A percentile compares a stretch with the other conserved stretches of the same genome.
phyloP scores from a whole-genome alignment of 2,113 vertebrate species.

The Planiliza haematocheilus region DNA sequence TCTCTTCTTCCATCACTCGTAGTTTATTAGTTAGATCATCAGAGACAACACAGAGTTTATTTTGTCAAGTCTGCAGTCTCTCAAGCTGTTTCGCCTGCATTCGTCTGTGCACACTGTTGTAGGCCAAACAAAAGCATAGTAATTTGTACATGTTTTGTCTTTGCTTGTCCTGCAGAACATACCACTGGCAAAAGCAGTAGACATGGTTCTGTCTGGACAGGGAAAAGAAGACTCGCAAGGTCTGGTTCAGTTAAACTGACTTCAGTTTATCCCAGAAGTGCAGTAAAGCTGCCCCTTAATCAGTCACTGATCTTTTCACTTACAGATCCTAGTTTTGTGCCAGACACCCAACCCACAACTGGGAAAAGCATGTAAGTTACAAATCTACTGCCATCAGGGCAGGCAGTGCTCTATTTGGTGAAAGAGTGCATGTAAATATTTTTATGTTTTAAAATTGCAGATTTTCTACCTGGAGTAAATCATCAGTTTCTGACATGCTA shows the following conservation, averaged over 20 bases:
- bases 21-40: background rate
- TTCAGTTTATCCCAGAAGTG: background rate
- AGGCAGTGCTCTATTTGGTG: background rate
- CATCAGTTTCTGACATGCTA: slow-evolving; percentile 74
- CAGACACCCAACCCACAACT: slow-evolving; percentile 84
- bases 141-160: background rate
- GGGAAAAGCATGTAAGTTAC: slow-evolving; percentile 83
- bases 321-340: slow-evolving; percentile 83
- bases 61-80: background rate
- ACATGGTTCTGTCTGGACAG: slow-evolving; percentile 49
- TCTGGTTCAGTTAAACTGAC: slow-evolving; percentile 43
- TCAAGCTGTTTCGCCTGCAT: background rate
- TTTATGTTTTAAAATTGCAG: slow-evolving; percentile 54
- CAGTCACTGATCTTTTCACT: slow-evolving; percentile 26
- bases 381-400: background rate
- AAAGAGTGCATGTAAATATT: background rate
- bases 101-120: background rate
- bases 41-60: background rate
- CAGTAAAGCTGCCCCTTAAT: background rate
- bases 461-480: slow-evolving; percentile 58
- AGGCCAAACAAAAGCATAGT: too few relatives aligned
- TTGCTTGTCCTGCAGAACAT: slow-evolving; percentile 61
- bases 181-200: slow-evolving; percentile 60
- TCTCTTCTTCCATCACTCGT: background rate
- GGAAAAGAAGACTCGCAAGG: slow-evolving; percentile 61